Evolutionary conservation across 2,888 invertebrate species (phyloP).

Genomic region (Drosophila picticornis): DNA sequence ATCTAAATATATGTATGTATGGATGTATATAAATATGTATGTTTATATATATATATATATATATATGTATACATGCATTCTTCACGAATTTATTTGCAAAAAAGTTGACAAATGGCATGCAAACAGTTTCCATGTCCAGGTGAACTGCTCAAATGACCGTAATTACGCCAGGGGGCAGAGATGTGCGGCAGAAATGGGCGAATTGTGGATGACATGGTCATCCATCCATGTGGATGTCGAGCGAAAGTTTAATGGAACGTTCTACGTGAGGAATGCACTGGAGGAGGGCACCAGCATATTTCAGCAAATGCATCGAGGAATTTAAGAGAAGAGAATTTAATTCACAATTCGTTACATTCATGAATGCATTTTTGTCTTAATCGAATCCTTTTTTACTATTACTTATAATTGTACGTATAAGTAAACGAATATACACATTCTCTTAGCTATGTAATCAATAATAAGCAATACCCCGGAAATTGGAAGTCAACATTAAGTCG

Average conservation of each 20-base stretch:
- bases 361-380: background rate
- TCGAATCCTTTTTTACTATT: conserved; percentile 1
- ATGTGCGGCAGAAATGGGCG: conserved; percentile 7
- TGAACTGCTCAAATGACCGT: conserved; percentile 57
- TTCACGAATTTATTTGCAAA: conserved; percentile 21
- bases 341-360: conserved; percentile 9
- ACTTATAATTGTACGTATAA: background rate
- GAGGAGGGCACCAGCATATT: conserved; percentile 5
- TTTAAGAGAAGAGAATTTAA: conserved; percentile 31
- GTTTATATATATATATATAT: background rate
- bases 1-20: background rate
- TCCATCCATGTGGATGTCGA: conserved; percentile 5
- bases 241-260: conserved; percentile 3
- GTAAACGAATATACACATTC: background rate
- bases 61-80: background rate
- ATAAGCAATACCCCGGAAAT: background rate
- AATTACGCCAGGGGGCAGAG: conserved; percentile 41
- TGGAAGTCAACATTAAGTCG: background rate
- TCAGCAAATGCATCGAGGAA: conserved; percentile 25
- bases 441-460: background rate
- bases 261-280: conserved; percentile 20
- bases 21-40: background rate
- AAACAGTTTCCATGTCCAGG: conserved; percentile 48
- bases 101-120: conserved; percentile 60
- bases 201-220: background rate